Conservation (phyloP, 2,113 vertebrate genomes). For the Jaculus jaculus region DNA sequence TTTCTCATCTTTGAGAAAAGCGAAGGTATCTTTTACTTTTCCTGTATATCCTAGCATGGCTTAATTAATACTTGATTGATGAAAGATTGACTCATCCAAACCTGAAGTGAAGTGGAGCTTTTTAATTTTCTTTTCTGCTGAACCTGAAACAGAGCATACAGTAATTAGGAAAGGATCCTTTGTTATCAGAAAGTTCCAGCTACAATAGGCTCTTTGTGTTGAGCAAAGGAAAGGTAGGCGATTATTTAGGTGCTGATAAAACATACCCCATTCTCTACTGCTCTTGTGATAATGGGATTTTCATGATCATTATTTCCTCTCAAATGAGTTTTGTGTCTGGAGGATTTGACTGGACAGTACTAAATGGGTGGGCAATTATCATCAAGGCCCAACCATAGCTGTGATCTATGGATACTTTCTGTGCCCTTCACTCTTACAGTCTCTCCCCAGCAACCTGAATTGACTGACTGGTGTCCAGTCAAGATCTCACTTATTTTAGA, state of each 20-base stretch:
- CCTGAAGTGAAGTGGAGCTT: conserved; percentile 62
- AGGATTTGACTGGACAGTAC: neutral
- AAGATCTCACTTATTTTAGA: neutral
- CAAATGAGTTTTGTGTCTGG: neutral
- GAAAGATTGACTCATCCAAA: conserved; percentile 70
- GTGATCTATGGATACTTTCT: neutral
- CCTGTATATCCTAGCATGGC: conserved; percentile 20
- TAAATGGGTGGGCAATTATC: neutral
- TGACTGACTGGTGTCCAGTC: neutral
- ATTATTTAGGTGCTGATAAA: conserved; percentile 47
- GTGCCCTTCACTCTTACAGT: neutral
- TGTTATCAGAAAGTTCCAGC: conserved; percentile 57
- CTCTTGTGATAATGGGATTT: conserved; percentile 15
- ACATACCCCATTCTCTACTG: neutral
- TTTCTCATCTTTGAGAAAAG: conserved; percentile 42
- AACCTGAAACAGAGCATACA: conserved; percentile 55
- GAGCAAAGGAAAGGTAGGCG: conserved; percentile 40
- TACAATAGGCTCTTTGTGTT: conserved; percentile 58
- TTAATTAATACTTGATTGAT: conserved; percentile 78
- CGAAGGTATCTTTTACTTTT: neutral
- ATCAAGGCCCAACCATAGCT: neutral
- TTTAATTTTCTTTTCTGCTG: conserved; percentile 74
- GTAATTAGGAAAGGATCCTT: conserved; percentile 61
- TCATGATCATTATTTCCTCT: conserved; percentile 40
- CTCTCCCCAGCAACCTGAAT: neutral